phyloP scores from a whole-genome alignment of 2,113 vertebrate species.

The Carassius auratus region DNA sequence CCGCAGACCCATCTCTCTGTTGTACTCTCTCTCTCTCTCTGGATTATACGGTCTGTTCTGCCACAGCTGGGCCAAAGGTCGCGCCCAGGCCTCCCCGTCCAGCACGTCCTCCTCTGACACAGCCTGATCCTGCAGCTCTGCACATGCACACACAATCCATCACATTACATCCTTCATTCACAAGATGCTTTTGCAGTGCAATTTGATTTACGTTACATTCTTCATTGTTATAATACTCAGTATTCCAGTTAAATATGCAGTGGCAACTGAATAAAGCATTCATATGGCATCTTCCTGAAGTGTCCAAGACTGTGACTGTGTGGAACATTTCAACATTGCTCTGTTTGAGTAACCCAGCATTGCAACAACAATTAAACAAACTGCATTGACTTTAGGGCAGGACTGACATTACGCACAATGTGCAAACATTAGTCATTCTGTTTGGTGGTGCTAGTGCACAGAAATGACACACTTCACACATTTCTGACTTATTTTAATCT shows the following conservation, averaged over 20 bases:
- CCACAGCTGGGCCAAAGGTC: conserved; percentile 91
- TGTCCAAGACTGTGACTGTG: not conserved
- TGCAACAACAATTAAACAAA: not conserved
- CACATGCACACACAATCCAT: conserved; percentile 3
- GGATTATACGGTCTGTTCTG: conserved; percentile 89
- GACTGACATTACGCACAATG: not conserved
- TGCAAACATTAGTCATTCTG: not conserved
- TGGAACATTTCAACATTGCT: not conserved
- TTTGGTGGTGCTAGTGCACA: not conserved
- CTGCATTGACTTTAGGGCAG: not conserved
- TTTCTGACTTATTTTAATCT: not conserved
- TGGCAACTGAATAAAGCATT: not conserved
- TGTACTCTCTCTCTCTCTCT: conserved; percentile 91
- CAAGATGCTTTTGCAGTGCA: not conserved
- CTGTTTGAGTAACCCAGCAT: not conserved
- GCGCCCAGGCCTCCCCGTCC: conserved; percentile 91
- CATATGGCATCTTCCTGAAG: not conserved
- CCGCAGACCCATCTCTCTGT: conserved; percentile 83
- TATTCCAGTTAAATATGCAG: not conserved
- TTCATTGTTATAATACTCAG: not conserved
- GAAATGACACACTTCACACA: not conserved
- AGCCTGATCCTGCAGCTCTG: conserved; percentile 84
- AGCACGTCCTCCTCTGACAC: conserved; percentile 82
- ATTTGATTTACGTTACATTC: not conserved
- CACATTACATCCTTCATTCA: not conserved